Conservation (phyloP, 2,113 vertebrate species). For the Alligator mississippiensis region DNA sequence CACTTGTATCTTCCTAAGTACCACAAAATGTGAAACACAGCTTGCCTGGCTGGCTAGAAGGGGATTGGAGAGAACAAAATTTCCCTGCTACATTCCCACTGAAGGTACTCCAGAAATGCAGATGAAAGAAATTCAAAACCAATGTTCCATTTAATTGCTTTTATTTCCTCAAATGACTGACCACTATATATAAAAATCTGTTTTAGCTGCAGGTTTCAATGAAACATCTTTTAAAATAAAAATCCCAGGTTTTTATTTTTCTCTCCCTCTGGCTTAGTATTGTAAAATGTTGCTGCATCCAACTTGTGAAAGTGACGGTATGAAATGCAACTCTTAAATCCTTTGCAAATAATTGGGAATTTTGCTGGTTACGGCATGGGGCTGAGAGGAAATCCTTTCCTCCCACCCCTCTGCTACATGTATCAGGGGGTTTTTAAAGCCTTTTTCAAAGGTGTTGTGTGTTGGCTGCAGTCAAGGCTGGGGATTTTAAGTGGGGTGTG, state of each 20-base stretch:
- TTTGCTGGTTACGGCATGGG: no score
- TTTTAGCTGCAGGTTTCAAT: slow-evolving; percentile 26
- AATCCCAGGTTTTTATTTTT: neutral
- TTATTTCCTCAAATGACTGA: slow-evolving; percentile 46
- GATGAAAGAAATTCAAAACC: slow-evolving; percentile 50
- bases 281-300: neutral
- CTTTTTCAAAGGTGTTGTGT: no score
- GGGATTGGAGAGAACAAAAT: neutral
- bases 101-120: neutral
- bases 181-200: slow-evolving; percentile 24
- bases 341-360: neutral
- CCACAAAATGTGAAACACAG: neutral
- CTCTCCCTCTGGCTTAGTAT: neutral
- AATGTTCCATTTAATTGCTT: slow-evolving; percentile 55
- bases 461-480: no score
- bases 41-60: neutral
- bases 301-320: neutral
- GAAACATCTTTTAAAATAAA: neutral
- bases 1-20: neutral
- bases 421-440: no score
- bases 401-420: no score
- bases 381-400: no score
- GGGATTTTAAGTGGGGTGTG: no score
- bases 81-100: slow-evolving; percentile 9
- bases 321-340: neutral